Base-by-base conservation (phyloP, 1,140 invertebrate species). In the Sogatella furcifera region DNA sequence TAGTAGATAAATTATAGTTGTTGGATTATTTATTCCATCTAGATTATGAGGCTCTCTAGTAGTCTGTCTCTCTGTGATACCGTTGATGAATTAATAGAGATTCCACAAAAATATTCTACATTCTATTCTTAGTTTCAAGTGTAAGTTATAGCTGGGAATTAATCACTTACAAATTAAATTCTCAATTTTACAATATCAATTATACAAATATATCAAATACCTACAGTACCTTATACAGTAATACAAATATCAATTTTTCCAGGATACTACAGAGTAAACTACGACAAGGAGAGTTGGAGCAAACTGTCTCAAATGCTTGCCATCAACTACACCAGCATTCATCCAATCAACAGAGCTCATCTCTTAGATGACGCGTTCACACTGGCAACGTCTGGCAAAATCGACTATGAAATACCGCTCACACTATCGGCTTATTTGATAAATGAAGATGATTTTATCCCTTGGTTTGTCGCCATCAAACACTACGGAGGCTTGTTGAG, bases 221-320 rank as follows among this genome's bases (percentile, higher is more conserved):
- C n/a, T n/a, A n/a, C n/a, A n/a, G n/a, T n/a, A n/a, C n/a, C n/a
- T n/a, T n/a, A n/a, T n/a, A n/a, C n/a, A n/a, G n/a, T n/a, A n/a
- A n/a, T n/a, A 28, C 2, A 28, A 28, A 28, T 28, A 28, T 28
- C 24, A 28, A 28, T 22, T 4, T 10, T 67, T 67, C 13, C 65
- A 78, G 81, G 81, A 19, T 84, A 79, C 64, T 83, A 81, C 65
- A 71, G 81, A 42, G 81, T 85, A 1, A 84, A 84, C 69, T 85
- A 85, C 68, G 82, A 85, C 58, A 52, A 65, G 14, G 66, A 72
- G 24, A 84, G 83, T 69, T 85, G 83, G 84, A 68, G 74, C 24
- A 64, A 78, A n/a, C 67, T 85, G 10, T 71, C 71, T 2, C 55
- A 71, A 1, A 74, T 78, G 19, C 65, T 85, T n/a, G 61, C 68